These are phyloP conservation scores for Plecotus auritus DNA, from an alignment of 2,113 vertebrate species.

Conservation along the genomic window DNA sequence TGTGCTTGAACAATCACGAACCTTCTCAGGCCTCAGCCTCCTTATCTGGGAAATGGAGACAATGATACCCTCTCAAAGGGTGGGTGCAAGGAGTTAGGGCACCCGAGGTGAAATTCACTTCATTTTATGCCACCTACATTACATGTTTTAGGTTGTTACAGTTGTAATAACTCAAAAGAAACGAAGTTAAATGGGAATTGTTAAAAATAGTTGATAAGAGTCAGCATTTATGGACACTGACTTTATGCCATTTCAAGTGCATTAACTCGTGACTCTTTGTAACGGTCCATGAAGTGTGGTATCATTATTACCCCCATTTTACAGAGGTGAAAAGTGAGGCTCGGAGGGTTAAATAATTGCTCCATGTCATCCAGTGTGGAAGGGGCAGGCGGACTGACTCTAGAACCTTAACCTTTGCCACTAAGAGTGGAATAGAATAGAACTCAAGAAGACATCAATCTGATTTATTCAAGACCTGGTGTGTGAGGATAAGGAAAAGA, in stretches of 20 bases:
- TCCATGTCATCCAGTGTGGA: background rate
- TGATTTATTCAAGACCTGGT: background rate
- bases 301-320: background rate
- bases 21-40: background rate
- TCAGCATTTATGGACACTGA: background rate
- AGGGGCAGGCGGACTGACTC: background rate
- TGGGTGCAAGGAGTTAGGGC: background rate
- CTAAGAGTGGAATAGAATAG: background rate
- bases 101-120: background rate
- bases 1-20: background rate
- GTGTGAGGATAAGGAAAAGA: background rate
- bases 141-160: background rate
- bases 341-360: background rate
- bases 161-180: constrained; percentile 14
- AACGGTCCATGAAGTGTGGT: background rate
- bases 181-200: background rate
- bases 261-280: background rate
- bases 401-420: background rate
- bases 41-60: background rate
- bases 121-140: background rate
- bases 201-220: background rate
- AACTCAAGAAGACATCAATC: background rate
- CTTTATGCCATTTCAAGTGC: background rate
- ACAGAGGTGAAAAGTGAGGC: background rate
- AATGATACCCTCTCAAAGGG: background rate